Conservation (phyloP, 92 coral and sea anemone species). For the Bergia puertoricense region DNA sequence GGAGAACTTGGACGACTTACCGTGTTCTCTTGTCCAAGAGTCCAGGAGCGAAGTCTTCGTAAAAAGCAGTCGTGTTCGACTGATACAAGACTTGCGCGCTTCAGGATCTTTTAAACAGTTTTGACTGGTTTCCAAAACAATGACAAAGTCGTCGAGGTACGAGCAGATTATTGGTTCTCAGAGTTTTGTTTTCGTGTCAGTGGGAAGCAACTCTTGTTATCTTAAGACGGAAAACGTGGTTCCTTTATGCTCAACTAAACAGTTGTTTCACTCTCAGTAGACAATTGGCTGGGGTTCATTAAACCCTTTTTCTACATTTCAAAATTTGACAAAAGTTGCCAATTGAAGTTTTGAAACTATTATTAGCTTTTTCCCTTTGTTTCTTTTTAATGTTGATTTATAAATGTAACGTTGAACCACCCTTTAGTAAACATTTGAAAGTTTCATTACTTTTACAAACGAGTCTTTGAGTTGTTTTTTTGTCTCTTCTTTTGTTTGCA, state of each 20-base stretch:
- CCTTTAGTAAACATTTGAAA: neutral
- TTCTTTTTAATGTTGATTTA: neutral
- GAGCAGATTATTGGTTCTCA: conserved; percentile 2
- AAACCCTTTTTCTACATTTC: neutral
- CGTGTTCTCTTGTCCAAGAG: neutral
- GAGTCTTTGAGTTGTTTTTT: neutral
- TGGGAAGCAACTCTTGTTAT: conserved; percentile 13
- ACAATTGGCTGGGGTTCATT: neutral
- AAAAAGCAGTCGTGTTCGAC: neutral
- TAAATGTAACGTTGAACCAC: neutral
- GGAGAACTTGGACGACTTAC: neutral
- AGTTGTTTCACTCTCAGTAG: neutral
- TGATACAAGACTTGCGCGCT: neutral
- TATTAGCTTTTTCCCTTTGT: neutral
- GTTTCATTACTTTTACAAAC: neutral
- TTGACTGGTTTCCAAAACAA: neutral
- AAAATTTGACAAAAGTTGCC: neutral
- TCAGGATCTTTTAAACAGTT: neutral
- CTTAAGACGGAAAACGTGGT: neutral
- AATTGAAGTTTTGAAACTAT: neutral
- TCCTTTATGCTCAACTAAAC: neutral
- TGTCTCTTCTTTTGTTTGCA: neutral
- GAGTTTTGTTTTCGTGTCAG: neutral
- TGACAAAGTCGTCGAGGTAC: neutral
- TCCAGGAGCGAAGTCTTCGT: too few species aligned